These are phyloP conservation scores for Augochlorella aurata DNA, from an alignment of 2,888 invertebrate genomes.

Conservation along the genomic window DNA sequence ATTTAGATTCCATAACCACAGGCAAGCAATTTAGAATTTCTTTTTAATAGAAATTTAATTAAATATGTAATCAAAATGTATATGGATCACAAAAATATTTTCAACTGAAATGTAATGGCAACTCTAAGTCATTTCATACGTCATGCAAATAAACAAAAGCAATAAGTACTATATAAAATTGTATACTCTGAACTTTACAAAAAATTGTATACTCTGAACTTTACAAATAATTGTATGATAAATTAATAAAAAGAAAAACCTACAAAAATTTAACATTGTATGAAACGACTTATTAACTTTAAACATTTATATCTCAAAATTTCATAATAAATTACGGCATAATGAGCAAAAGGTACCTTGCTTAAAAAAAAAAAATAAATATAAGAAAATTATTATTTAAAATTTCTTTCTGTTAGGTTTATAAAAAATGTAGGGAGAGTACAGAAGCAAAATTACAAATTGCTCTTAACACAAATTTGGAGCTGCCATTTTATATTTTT, in stretches of 20 bases:
- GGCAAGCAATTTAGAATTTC: constrained; percentile 63
- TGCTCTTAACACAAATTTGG: constrained; percentile 44
- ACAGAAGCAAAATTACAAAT: constrained; percentile 56
- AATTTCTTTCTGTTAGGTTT: background rate
- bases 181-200: background rate
- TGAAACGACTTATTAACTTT: constrained; percentile 49
- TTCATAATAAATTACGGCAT: constrained; percentile 31
- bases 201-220: background rate
- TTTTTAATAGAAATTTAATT: constrained; percentile 51
- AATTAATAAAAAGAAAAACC: constrained; percentile 1
- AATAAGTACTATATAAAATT: constrained; percentile 6
- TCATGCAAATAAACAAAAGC: constrained; percentile 53
- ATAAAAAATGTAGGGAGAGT: background rate
- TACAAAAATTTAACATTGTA: constrained; percentile 26
- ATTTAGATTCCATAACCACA: constrained; percentile 65
- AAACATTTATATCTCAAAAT: constrained; percentile 21
- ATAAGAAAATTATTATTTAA: constrained; percentile 4
- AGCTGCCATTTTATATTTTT: constrained; percentile 64
- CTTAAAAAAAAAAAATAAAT: constrained; percentile 31
- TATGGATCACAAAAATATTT: constrained; percentile 52
- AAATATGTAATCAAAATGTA: constrained; percentile 51
- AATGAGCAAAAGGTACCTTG: constrained; percentile 45
- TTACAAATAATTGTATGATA: background rate
- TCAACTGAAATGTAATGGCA: constrained; percentile 63
- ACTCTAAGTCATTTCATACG: constrained; percentile 55